A percentile compares a stretch with the other conserved stretches of the same genome.
phyloP scores from a whole-genome alignment of 37 sponge, comb jelly and placozoan species.

The Crambe crambe region DNA sequence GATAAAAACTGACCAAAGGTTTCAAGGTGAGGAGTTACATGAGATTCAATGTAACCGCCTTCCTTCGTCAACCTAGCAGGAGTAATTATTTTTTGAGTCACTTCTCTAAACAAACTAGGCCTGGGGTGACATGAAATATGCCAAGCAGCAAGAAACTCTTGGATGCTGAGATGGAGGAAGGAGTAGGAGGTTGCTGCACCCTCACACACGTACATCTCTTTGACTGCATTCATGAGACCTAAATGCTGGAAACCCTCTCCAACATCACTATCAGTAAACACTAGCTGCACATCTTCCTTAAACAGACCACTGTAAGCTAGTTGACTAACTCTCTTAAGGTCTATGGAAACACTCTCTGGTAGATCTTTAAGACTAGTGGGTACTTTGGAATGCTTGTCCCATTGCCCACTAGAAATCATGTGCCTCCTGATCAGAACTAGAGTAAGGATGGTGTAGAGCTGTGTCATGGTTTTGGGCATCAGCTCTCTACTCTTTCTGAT shows the following conservation, averaged over 20 bases:
- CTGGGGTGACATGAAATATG: neutral
- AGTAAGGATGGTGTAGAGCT: constrained; percentile 21
- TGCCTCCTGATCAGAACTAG: constrained; percentile 1
- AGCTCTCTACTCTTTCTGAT: neutral
- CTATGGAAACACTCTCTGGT: neutral
- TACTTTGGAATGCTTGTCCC: neutral
- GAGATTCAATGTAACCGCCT: no score
- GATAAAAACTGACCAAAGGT: no score
- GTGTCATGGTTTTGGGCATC: constrained; percentile 29
- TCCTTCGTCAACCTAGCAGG: no score
- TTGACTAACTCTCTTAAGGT: neutral
- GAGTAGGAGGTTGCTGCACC: neutral
- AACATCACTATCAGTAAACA: neutral
- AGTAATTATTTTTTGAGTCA: no score
- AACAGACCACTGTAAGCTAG: neutral
- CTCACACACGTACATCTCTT: neutral
- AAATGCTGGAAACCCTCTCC: neutral
- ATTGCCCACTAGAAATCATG: neutral
- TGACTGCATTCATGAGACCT: constrained; percentile 12
- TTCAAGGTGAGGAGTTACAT: no score
- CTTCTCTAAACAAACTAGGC: no score
- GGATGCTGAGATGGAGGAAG: constrained; percentile 13
- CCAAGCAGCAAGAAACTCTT: constrained; percentile 16
- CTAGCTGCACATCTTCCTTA: neutral
- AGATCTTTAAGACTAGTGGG: neutral